phyloP scores from a whole-genome alignment of 1,140 invertebrate genomes.

The Thalassaphorura encarpata region DNA sequence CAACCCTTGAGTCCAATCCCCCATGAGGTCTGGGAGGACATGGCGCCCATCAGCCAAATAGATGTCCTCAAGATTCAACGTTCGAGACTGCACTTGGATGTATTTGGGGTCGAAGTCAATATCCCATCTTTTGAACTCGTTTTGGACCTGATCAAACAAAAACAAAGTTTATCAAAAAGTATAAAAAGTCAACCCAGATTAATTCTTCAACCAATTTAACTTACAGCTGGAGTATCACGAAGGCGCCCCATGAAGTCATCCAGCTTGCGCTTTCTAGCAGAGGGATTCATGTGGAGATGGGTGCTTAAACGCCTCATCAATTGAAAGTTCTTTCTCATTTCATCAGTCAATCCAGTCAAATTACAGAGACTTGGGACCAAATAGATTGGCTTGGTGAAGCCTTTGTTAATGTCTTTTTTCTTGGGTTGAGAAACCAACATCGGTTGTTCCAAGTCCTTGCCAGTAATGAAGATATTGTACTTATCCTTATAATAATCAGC shows the following conservation, averaged over 20 bases:
- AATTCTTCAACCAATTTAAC: background rate
- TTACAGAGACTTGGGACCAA: conserved; percentile 37
- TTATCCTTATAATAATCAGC: conserved; percentile 63
- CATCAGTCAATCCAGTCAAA: conserved; percentile 37
- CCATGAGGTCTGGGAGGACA: conserved; percentile 5
- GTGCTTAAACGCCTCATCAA: conserved; percentile 34
- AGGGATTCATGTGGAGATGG: conserved; percentile 19
- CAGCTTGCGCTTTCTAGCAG: conserved; percentile 9
- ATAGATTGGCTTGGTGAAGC: conserved; percentile 27
- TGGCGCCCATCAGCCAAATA: background rate
- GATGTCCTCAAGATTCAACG: conserved; percentile 11
- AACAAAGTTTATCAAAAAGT: background rate
- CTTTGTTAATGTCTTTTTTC: conserved; percentile 31
- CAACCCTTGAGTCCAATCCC: conserved; percentile 23
- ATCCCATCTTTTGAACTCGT: conserved; percentile 22
- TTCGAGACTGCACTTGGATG: conserved; percentile 6
- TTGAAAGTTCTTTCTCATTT: conserved; percentile 33
- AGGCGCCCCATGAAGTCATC: conserved; percentile 13
- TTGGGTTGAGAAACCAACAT: conserved; percentile 9
- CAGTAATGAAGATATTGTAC: background rate
- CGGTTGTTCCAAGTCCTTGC: background rate
- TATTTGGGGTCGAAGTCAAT: conserved; percentile 18
- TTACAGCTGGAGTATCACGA: background rate
- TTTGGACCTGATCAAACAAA: conserved; percentile 11
- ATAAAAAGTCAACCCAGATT: background rate